A percentile compares a stretch with the other conserved stretches of the same genome.
Evolutionary conservation across 2,113 vertebrate species (phyloP).

Genomic region (Pyrgilauda ruficollis): DNA sequence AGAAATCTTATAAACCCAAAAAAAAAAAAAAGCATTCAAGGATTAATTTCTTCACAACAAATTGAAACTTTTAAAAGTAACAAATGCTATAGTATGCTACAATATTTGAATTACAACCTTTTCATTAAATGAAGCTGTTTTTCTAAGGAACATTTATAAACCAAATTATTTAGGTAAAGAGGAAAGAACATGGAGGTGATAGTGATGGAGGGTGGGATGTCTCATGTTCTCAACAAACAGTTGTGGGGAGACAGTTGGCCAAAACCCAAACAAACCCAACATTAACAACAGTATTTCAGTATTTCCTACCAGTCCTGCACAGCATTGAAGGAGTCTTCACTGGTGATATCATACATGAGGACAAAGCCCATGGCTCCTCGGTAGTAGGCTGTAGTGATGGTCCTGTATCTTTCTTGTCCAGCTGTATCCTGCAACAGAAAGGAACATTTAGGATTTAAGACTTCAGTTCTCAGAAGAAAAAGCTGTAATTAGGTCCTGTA

Average conservation of each 20-base stretch:
- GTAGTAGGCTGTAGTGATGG: conserved; percentile 97
- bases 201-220: neutral
- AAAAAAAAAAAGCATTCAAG: neutral
- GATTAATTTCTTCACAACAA: neutral
- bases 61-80: neutral
- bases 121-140: neutral
- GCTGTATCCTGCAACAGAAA: conserved; percentile 86
- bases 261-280: neutral
- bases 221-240: neutral
- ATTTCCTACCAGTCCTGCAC: conserved; percentile 93
- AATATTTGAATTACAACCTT: neutral
- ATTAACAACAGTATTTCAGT: neutral
- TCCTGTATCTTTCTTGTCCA: conserved; percentile 96
- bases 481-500: neutral
- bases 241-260: neutral
- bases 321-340: conserved; percentile 95
- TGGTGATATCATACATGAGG: conserved; percentile 97
- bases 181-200: neutral
- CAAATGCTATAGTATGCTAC: neutral
- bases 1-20: neutral
- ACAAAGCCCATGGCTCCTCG: conserved; percentile 98
- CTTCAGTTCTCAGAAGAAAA: neutral
- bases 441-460: neutral
- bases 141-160: neutral
- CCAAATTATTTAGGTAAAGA: neutral